Conservation (phyloP, 1,140 invertebrate species). For the Calosoma granatense region DNA sequence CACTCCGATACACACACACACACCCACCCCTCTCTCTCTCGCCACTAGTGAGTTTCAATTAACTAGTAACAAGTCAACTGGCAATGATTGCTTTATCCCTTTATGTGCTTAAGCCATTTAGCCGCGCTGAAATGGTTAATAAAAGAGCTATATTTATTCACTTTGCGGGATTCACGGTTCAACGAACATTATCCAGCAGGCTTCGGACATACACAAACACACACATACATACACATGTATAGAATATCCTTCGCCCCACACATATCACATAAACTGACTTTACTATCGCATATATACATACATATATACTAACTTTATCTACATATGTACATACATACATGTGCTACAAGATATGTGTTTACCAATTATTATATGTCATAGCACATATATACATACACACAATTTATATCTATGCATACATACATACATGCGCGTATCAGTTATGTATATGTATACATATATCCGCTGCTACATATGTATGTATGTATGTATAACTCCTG, state of each 20-base stretch:
- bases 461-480: not conserved
- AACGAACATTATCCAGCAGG: no score
- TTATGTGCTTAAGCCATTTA: no score
- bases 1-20: no score
- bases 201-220: not conserved
- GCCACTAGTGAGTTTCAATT: no score
- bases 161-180: no score
- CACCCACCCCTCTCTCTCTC: no score
- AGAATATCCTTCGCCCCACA: not conserved
- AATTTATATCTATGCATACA: not conserved
- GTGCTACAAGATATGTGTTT: not conserved
- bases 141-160: no score
- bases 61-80: no score
- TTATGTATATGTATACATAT: not conserved
- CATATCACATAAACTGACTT: not conserved
- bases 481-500: not conserved
- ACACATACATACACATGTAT: constrained; percentile 1
- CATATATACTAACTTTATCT: not conserved
- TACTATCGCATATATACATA: not conserved
- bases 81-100: no score
- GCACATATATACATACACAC: not conserved
- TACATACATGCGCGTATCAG: not conserved
- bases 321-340: constrained; percentile 3
- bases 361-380: not conserved
- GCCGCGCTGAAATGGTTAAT: no score